Conservation (phyloP, 2,888 invertebrate species). For the Eupsilia transversa region DNA sequence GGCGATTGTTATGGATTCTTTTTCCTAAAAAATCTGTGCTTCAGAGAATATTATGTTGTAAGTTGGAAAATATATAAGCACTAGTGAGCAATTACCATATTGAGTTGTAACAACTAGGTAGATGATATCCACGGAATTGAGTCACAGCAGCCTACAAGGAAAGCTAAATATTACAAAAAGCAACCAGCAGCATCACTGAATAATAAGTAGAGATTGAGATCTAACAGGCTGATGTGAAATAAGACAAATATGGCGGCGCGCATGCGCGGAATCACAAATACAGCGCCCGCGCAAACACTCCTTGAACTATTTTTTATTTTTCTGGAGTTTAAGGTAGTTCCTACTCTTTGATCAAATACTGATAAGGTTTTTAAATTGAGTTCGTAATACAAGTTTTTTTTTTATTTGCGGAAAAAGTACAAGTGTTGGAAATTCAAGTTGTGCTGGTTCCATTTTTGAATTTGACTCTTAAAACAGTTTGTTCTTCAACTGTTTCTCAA, state of each 20-base stretch:
- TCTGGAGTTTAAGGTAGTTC: conserved; percentile 68
- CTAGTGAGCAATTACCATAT: conserved; percentile 53
- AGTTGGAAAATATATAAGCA: conserved; percentile 28
- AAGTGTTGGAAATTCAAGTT: conserved; percentile 48
- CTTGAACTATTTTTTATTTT: conserved; percentile 76
- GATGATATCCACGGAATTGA: conserved; percentile 65
- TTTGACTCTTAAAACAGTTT: conserved; percentile 39
- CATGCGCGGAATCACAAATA: conserved; percentile 85
- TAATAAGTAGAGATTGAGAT: conserved; percentile 87
- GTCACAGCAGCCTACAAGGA: conserved; percentile 70
- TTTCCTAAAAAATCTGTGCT: neutral
- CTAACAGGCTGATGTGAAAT: conserved; percentile 87
- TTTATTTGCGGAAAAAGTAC: conserved; percentile 28
- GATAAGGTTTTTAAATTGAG: conserved; percentile 57
- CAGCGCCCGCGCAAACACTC: conserved; percentile 76
- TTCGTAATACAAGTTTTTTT: conserved; percentile 52
- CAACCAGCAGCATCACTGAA: conserved; percentile 79
- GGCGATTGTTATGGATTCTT: neutral
- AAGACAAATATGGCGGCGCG: conserved; percentile 86
- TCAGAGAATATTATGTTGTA: conserved; percentile 5
- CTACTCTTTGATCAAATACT: conserved; percentile 56
- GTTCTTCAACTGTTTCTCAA: conserved; percentile 38
- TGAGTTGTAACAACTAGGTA: conserved; percentile 53
- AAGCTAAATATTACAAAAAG: conserved; percentile 77
- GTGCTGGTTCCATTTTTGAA: conserved; percentile 47